phyloP scores from a whole-genome alignment of 2,888 invertebrate species.

The Drosophila neonasuta region DNA sequence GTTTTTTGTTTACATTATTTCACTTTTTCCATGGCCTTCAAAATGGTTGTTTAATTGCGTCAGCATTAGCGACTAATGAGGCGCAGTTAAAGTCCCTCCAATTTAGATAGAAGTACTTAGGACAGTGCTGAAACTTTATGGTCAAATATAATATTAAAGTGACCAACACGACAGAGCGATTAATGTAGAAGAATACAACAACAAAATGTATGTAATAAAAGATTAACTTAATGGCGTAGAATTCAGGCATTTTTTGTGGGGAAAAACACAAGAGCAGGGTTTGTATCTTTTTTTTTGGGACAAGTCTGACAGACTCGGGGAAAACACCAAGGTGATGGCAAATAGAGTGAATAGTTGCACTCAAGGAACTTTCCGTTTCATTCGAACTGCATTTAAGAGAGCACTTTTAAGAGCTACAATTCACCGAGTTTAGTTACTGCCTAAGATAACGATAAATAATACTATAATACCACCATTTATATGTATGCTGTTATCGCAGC shows the following conservation, averaged over 20 bases:
- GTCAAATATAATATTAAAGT: constrained; percentile 18
- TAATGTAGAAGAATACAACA: constrained; percentile 1
- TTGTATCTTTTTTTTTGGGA: constrained; percentile 9
- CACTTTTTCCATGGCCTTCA: constrained; percentile 37
- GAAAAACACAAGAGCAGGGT: constrained; percentile 38
- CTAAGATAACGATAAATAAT: constrained; percentile 15
- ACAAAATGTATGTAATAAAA: constrained; percentile 5
- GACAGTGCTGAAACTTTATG: constrained; percentile 4
- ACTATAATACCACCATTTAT: no score
- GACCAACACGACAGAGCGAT: constrained; percentile 14
- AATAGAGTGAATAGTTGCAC: constrained; percentile 9
- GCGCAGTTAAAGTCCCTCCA: constrained; percentile 10
- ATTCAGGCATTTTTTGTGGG: constrained; percentile 18
- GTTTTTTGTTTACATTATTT: constrained; percentile 9
- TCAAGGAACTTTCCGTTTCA: constrained; percentile 25
- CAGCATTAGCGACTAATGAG: constrained; percentile 55
- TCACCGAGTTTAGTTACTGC: constrained; percentile 2
- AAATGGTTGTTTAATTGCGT: constrained; percentile 68
- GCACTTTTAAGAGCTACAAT: constrained; percentile 2
- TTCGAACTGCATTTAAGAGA: constrained; percentile 8
- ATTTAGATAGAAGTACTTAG: constrained; percentile 27
- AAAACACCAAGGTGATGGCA: constrained; percentile 33
- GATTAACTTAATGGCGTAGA: constrained; percentile 8
- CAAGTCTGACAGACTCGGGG: constrained; percentile 7
- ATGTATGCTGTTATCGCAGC: constrained; percentile 6